Evolutionary conservation across 64 coral and sea anemone genomes (phyloP).

Genomic region (Pachyseris speciosa): DNA sequence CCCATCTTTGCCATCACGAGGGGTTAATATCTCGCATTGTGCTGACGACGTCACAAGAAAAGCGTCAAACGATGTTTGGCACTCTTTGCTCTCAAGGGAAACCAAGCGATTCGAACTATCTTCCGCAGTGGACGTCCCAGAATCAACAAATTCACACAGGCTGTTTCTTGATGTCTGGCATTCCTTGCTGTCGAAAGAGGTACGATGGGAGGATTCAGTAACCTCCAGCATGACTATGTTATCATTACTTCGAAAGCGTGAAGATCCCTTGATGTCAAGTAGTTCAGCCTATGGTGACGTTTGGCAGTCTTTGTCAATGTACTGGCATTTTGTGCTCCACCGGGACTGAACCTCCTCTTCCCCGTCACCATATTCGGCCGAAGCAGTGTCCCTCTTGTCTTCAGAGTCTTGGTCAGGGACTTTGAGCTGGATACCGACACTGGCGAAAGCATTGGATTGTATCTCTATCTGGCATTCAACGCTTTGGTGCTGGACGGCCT

Average conservation of each 20-base stretch:
- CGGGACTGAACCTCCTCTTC: too few species aligned
- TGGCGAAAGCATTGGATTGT: neutral
- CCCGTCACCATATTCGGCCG: too few species aligned
- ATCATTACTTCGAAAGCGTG: neutral
- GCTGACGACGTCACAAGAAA: neutral
- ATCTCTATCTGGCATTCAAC: conserved; percentile 6
- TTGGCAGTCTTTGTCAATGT: neutral
- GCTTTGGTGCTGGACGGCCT: neutral
- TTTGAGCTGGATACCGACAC: neutral
- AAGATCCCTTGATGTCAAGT: neutral
- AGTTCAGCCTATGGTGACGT: neutral
- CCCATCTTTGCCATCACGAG: neutral
- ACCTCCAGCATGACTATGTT: neutral
- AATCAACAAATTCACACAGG: neutral
- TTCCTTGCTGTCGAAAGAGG: neutral
- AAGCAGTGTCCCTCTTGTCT: neutral
- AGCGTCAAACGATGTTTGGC: neutral
- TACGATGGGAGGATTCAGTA: neutral
- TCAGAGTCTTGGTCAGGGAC: neutral
- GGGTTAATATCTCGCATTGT: conserved; percentile 7
- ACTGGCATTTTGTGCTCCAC: neutral
- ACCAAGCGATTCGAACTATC: neutral
- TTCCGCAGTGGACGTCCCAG: neutral
- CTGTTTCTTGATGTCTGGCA: neutral
- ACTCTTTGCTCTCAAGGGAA: neutral